Base-by-base conservation (phyloP, 2,888 invertebrate genomes). In the Himalopsyche tibetana region DNA sequence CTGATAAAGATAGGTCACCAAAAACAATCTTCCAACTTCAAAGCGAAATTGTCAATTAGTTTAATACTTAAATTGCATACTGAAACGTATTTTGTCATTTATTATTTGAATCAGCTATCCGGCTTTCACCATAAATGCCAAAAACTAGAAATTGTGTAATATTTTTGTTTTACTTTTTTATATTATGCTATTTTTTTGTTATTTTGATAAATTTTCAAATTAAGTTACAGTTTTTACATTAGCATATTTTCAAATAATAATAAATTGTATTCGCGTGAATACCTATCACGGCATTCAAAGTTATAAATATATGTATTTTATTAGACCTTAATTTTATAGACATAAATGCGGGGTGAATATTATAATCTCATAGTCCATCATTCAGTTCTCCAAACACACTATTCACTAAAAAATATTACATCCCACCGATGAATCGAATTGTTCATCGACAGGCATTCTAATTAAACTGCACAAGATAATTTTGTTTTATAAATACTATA, bases 361-460 rank as follows among this genome's bases (percentile, higher is more conserved):
- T 36, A 38, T 74, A 74, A 74, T 74, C 74, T 74, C 74, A 74
- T 36, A 74, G 36, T 74, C 15, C 74, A 74, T 74, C 15, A 12
- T 36, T 51, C 51, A 51, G 51, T 74, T 74, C 36, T 74, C 36
- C 36, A 28, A 74, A 74, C 74, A 74, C 36, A 36, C 63, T 42
- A 80, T 40, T 51, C 42, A 28, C 84, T 84, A 74, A 69, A 84
- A 84, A 9, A 74, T 74, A 74, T 74, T 36, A 74, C 36, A 74
- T 28, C 11, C 12, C 3, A 12, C 36, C 5, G 28, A 74, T 74
- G 74, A 74, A 63, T 63, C 5, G 63, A 63, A 63, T 19, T 63
- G 1, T 51, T 42, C 40, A 42, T 28, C 11, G 63, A 63, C 69
- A 55, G 74, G n/a, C 63, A 51, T 40, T 80, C 17, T 51, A n/a